Base-by-base conservation (phyloP, 2,113 vertebrate genomes). In the Datnioides undecimradiatus region DNA sequence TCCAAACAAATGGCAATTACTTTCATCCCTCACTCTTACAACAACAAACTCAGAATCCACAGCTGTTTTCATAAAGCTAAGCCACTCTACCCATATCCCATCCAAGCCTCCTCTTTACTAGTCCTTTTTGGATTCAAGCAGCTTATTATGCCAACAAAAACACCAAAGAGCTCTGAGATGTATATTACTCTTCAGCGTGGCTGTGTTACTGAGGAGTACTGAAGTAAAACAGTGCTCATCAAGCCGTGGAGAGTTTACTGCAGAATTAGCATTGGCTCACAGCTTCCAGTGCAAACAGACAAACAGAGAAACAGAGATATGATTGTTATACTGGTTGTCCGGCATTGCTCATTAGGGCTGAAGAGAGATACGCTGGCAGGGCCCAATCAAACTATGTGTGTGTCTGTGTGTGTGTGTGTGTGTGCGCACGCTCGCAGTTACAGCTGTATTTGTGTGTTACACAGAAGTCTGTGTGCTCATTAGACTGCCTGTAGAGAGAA, bases 311-410 rank as follows among this genome's bases (percentile, higher is more conserved):
- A 86, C 79, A 82, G 49, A 81, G 82, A 82, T 81, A 80, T 79
- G 75, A 89, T 80, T 88, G 79, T 84, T 87, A 23, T 75, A 62
- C 46, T 67, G 79, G 63, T 57, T 87, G 80, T 90, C 87, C 86
- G 70, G 82, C 76, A 57, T 77, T 77, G 83, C 88, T 90, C 88
- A 90, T 90, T 93, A 92, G 67, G 60, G 58, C 60, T 74, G 81
- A 86, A 67, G 55, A 73, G 72, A 83, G 55, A 85, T 14, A 75
- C 72, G 45, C 54, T 76, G 77, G 78, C 82, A 83, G 62, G 49
- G 76, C 8, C 74, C 80, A 84, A 84, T 83, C 83, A 80, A 76
- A 55, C 67, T 70, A 57, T 77, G 71, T 43, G 60, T 52, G 38
- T 45, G 25, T 49, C 58, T 40, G 73, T 52, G 55, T 68, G 41